Base-by-base conservation (phyloP, 2,113 vertebrate species). In the Coracopsis vasa region DNA sequence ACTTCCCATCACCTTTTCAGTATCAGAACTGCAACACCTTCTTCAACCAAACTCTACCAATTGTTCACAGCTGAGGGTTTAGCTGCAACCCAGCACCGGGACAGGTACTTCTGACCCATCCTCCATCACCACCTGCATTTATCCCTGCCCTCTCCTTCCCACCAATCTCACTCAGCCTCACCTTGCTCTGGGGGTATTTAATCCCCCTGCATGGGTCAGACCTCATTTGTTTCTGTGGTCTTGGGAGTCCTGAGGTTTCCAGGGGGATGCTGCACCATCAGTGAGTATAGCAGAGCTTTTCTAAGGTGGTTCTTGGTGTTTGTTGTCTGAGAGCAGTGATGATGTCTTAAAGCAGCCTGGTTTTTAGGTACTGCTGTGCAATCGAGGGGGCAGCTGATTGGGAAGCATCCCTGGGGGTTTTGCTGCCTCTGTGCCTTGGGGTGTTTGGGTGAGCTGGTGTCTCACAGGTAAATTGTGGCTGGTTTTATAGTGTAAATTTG, bases 31-130 rank as follows among this genome's bases (percentile, higher is more conserved):
- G 13, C 66, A 37, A n/a, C 9, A 44, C 39, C 21, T 7, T 15
- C 25, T 81, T 45, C 44, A 56, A 6, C 3, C 1, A 6, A 54
- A 54, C 2, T 2, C 10, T 3, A 7, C 3, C 1, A 2, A 1
- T 13, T 56, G 50, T 18, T 5, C 31, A 23, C 60, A 69, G 42
- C 25, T 39, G 35, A 10, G 8, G 19, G 25, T 4, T 54, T 12
- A 1, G 4, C 45, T 8, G 21, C 3, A 28, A 4, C 13, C 35
- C 48, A 3, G 20, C 0, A 2, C 56, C 35, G 28, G 66, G 7
- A 45, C 13, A 37, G 72, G 14, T 1, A 15, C 25, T 29, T 29
- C 29, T 15, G 13, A 3, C 18, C 62, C 56, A 7, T 23, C 77
- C 20, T 25, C 2, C 2, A 0, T 45, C 11, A 15, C 56, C 61